Evolutionary conservation across 1,140 invertebrate species (phyloP), one percentile per base, ranked within the genome.

Genomic region (Lepidurus arcticus): DNA sequence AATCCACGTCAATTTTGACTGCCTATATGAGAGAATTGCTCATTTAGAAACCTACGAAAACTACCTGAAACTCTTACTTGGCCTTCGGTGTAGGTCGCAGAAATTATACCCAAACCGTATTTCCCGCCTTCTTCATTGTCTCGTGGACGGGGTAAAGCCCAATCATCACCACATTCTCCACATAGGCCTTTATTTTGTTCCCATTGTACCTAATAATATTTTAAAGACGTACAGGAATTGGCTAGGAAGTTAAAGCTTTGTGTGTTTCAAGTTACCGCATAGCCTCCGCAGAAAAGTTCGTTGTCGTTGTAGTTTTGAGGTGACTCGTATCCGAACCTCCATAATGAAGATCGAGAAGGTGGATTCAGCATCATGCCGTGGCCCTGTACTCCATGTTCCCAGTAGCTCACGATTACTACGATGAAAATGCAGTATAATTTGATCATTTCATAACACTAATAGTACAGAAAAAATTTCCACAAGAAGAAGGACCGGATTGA

Each of bases 291-390:
- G 82, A 88, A 91, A 0, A 91, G 84, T 82, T 91, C 94, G 81
- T 96, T 97, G 83, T 98, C 96, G 81, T 97, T 95, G 83, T 97
- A 97, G 85, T 98, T 96, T 10, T 95, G 92, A 1, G 94, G 93
- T 86, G 94, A 96, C 1, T 92, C 91, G 85, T 92, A 97, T 1
- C 95, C 95, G 82, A 95, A 94, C 75, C 95, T 87, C 95, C 95
- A 98, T 93, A 96, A 95, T 24, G 91, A 91, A 85, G 97, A 96
- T 24, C 95, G 88, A 0, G 94, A 90, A 1, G 95, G 94, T 0
- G 95, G 95, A 84, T 97, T 93, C 91, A 96, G 94, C 73, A 89
- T 79, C 24, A 86, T 81, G 10, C 87, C 88, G 86, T 97, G 95
- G 8, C 93, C 91, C 42, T 85, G 81, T 2, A 89, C 89, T 0